These are phyloP conservation scores for Syngnathoides biaculeatus DNA, from an alignment of 2,113 vertebrate species.

Conservation along the genomic window DNA sequence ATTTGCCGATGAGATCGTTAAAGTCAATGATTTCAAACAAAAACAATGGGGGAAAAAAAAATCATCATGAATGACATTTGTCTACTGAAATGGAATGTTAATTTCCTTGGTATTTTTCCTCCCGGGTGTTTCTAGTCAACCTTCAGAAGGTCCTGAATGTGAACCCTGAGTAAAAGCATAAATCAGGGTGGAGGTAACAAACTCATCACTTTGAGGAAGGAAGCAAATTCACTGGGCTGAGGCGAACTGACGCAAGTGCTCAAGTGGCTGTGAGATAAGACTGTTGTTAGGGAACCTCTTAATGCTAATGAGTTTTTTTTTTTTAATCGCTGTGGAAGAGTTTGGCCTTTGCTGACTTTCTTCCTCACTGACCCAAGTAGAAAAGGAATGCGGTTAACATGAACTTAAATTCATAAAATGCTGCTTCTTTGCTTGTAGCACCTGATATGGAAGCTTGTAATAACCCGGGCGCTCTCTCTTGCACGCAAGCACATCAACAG, in stretches of 20 bases:
- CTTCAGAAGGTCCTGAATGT: slow-evolving; percentile 6
- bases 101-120: not conserved
- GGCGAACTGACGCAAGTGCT: slow-evolving; percentile 26
- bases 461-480: slow-evolving; percentile 2
- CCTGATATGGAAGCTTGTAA: slow-evolving; percentile 12
- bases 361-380: not conserved
- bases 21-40: not conserved
- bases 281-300: slow-evolving; percentile 18
- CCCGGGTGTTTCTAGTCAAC: not conserved
- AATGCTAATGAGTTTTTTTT: slow-evolving; percentile 9
- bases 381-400: slow-evolving; percentile 4
- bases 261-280: slow-evolving; percentile 25
- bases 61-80: not conserved
- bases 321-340: slow-evolving; percentile 6
- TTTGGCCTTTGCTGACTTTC: not conserved
- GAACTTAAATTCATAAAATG: not conserved
- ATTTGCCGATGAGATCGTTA: too few relatives aligned
- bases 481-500: slow-evolving; percentile 3
- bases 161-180: not conserved
- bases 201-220: slow-evolving; percentile 21
- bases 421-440: slow-evolving; percentile 20
- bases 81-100: not conserved
- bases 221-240: slow-evolving; percentile 26
- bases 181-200: slow-evolving; percentile 28
- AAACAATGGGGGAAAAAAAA: not conserved